These are phyloP conservation scores for Enoplosus armatus DNA, from an alignment of 2,797 vertebrate genomes.

Conservation along the genomic window DNA sequence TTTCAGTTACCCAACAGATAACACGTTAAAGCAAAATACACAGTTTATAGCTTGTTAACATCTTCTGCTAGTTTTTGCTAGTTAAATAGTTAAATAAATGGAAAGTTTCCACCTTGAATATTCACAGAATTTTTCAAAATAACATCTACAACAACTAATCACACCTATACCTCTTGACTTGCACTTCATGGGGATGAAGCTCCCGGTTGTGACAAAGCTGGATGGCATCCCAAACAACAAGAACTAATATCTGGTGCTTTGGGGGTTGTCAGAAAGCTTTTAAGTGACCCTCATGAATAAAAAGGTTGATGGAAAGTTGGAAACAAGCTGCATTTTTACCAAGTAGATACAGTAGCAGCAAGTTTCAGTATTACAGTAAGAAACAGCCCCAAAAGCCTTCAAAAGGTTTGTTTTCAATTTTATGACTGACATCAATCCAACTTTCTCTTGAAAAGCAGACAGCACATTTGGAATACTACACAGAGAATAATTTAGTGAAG, in stretches of 20 bases:
- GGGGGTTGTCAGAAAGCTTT: constrained; percentile 28
- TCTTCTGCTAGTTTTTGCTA: too few relatives aligned
- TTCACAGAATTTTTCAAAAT: background rate
- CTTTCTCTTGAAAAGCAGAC: constrained; percentile 28
- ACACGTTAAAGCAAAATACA: too few relatives aligned
- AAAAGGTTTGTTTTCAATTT: constrained; percentile 41
- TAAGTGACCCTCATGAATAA: constrained; percentile 5
- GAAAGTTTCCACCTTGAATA: too few relatives aligned
- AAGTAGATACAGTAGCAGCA: background rate
- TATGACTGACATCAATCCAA: constrained; percentile 26
- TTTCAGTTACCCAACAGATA: too few relatives aligned
- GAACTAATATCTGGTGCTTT: background rate
- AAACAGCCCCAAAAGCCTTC: constrained; percentile 27
- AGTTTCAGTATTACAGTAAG: constrained; percentile 5
- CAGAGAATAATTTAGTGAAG: constrained; percentile 70
- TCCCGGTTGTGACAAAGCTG: constrained; percentile 33
- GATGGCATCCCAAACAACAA: constrained; percentile 5
- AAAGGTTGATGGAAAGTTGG: background rate
- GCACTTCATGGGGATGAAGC: constrained; percentile 3
- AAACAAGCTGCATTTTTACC: constrained; percentile 15
- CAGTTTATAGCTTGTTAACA: too few relatives aligned
- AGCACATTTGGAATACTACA: constrained; percentile 58
- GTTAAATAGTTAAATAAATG: too few relatives aligned
- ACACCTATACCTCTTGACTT: constrained; percentile 1
- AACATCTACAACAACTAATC: background rate